Evolutionary conservation across 2,797 vertebrate species (phyloP).

Genomic region (Betta splendens): DNA sequence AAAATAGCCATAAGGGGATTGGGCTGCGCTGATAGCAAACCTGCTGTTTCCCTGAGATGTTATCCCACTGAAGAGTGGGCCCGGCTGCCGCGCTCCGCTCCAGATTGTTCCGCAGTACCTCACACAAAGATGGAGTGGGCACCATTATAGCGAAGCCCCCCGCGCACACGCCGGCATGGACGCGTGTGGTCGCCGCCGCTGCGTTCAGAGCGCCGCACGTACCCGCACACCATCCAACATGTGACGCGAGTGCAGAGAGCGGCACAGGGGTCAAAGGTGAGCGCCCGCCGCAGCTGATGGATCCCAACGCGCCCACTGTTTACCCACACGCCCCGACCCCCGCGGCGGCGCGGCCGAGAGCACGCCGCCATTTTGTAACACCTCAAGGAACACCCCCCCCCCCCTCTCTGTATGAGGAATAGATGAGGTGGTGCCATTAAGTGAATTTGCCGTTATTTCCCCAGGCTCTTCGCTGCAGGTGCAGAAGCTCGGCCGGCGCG

Average conservation of each 20-base stretch:
- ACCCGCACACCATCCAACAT: slow-evolving; percentile 43
- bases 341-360: slow-evolving; percentile 49
- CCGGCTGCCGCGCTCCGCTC: slow-evolving; percentile 51
- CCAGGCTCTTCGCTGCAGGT: slow-evolving; percentile 82
- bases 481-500: slow-evolving; percentile 77
- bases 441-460: slow-evolving; percentile 84
- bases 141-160: slow-evolving; percentile 71
- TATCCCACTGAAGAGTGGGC: slow-evolving; percentile 52
- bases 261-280: slow-evolving; percentile 69
- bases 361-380: slow-evolving; percentile 78
- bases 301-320: slow-evolving; percentile 67
- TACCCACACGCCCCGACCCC: slow-evolving; percentile 69
- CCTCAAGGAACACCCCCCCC: slow-evolving; percentile 69
- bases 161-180: slow-evolving; percentile 49
- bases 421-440: slow-evolving; percentile 82
- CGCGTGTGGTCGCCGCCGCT: slow-evolving; percentile 3
- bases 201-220: slow-evolving; percentile 37
- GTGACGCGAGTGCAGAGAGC: slow-evolving; percentile 57
- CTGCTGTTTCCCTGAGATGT: slow-evolving; percentile 69
- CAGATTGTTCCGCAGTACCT: slow-evolving; percentile 66
- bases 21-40: slow-evolving; percentile 59
- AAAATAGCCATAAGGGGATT: slow-evolving; percentile 63
- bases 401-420: slow-evolving; percentile 69
- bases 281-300: slow-evolving; percentile 57
- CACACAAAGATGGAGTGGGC: slow-evolving; percentile 73